Conservation (phyloP, 2,888 invertebrate species). For the Drosophila subsilvestris region DNA sequence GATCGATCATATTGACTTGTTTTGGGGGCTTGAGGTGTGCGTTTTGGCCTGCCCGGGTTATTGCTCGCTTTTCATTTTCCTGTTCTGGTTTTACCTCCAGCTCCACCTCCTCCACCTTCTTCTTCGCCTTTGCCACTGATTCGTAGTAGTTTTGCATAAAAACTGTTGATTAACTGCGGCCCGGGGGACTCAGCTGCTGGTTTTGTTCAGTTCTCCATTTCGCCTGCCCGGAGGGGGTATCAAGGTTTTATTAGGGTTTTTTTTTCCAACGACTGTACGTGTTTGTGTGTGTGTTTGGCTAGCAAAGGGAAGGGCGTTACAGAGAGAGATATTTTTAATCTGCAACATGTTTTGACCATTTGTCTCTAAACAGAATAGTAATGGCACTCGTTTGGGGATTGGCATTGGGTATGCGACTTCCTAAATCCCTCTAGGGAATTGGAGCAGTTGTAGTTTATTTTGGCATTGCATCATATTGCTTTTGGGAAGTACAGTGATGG, state of each 20-base stretch:
- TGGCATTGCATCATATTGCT: conserved; percentile 18
- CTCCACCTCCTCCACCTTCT: neutral
- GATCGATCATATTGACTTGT: conserved; percentile 81
- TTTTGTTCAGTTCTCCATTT: conserved; percentile 44
- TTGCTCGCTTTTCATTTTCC: conserved; percentile 79
- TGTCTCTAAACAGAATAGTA: neutral
- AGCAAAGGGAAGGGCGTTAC: conserved; percentile 1
- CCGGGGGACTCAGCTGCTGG: conserved; percentile 68
- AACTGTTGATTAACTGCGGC: conserved; percentile 75
- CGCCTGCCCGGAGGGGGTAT: conserved; percentile 32
- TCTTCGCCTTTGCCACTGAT: conserved; percentile 9
- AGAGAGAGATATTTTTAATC: conserved; percentile 7
- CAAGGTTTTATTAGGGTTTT: conserved; percentile 33
- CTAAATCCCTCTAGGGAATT: neutral
- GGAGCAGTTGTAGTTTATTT: neutral
- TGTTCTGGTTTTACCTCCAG: conserved; percentile 62
- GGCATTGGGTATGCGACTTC: conserved; percentile 3
- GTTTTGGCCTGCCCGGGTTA: conserved; percentile 71
- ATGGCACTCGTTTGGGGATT: neutral
- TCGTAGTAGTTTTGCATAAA: conserved; percentile 69
- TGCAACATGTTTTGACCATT: conserved; percentile 17
- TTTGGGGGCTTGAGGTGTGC: conserved; percentile 74
- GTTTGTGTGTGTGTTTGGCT: neutral
- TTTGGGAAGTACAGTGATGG: neutral
- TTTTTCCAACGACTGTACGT: neutral